These are phyloP conservation scores for Apodemia hepburni DNA, from an alignment of 2,888 invertebrate species.

Conservation along the genomic window DNA sequence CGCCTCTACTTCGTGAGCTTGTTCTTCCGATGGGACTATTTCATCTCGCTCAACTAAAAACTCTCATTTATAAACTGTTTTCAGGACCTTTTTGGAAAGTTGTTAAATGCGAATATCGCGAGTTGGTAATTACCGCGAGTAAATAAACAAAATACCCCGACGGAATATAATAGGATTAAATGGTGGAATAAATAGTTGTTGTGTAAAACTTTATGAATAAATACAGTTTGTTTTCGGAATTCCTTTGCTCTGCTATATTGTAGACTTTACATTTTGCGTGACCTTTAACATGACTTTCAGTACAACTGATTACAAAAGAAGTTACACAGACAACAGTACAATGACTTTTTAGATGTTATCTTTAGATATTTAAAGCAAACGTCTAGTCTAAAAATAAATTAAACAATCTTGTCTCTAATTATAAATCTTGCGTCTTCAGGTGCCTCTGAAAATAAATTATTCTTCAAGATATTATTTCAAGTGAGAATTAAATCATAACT, in stretches of 20 bases:
- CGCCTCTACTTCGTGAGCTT: constrained; percentile 49
- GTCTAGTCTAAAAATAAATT: no score
- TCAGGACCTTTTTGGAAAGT: constrained; percentile 44
- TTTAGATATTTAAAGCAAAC: no score
- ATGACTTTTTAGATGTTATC: no score
- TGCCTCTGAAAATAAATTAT: no score
- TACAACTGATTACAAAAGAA: no score
- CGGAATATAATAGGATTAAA: constrained; percentile 13
- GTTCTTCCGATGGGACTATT: constrained; percentile 58
- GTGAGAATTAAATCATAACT: no score
- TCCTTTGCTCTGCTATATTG: neutral
- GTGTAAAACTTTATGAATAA: constrained; percentile 6
- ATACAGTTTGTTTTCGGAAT: constrained; percentile 5
- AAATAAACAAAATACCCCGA: constrained; percentile 25
- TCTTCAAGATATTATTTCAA: no score
- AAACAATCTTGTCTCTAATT: no score
- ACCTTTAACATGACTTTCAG: no score
- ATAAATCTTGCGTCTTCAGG: no score
- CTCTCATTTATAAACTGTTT: constrained; percentile 60
- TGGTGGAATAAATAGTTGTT: constrained; percentile 5
- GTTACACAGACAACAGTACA: no score
- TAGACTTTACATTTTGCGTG: neutral
- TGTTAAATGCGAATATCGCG: constrained; percentile 42
- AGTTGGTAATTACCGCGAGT: constrained; percentile 27
- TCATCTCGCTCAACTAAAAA: constrained; percentile 59